Conservation (phyloP, 2,888 invertebrate species). For the Sepiola atlantica region DNA sequence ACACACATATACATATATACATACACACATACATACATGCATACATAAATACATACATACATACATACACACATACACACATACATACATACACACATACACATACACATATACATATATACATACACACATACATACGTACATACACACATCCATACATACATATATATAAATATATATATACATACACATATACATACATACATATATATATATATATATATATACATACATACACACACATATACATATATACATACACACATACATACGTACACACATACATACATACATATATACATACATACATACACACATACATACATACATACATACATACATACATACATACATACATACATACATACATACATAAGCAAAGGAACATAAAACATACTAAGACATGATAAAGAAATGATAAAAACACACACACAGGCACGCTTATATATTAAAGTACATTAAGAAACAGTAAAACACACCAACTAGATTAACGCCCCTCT, state of each 20-base stretch:
- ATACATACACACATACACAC: neutral
- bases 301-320: no score
- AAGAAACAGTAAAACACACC: no score
- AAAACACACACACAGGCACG: no score
- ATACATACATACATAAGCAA: no score
- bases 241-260: neutral
- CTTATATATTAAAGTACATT: no score
- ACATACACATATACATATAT: neutral
- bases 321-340: no score
- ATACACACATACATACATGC: neutral
- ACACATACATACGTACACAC: neutral
- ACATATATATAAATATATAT: neutral
- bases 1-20: neutral
- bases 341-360: no score
- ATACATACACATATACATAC: neutral
- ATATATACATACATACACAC: neutral
- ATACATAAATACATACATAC: neutral
- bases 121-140: neutral
- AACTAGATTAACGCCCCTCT: no score
- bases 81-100: neutral
- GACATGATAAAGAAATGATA: no score
- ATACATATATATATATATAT: neutral
- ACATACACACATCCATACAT: neutral
- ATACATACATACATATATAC: neutral
- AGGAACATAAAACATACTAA: no score